A percentile compares a stretch with the other conserved stretches of the same genome.
These are phyloP conservation scores for Brachyopa scutellaris DNA, from an alignment of 2,888 invertebrate genomes.

Conservation along the genomic window DNA sequence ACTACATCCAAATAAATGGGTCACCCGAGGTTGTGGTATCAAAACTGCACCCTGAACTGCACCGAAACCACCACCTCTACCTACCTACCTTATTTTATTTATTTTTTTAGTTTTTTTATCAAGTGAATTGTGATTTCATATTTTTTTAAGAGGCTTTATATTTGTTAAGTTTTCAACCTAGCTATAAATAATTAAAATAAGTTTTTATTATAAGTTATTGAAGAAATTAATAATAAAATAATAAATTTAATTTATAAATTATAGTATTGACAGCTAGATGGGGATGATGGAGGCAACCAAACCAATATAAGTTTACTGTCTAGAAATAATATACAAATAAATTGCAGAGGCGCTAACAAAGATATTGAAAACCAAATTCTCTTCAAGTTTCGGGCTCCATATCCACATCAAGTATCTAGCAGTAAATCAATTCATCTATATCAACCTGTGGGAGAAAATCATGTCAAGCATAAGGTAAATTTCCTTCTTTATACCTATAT, in stretches of 20 bases:
- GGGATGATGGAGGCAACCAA: conserved; percentile 40
- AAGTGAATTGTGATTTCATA: too few species aligned
- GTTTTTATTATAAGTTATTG: too few species aligned
- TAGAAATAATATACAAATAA: conserved; percentile 35
- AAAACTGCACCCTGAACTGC: too few species aligned
- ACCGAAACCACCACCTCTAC: too few species aligned
- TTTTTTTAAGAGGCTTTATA: too few species aligned
- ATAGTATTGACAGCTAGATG: conserved; percentile 60
- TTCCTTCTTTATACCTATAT: neutral
- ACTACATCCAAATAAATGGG: too few species aligned
- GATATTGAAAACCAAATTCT: conserved; percentile 38
- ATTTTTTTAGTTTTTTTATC: too few species aligned
- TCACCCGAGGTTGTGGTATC: too few species aligned
- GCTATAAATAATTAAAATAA: too few species aligned
- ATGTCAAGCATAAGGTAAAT: conserved; percentile 43
- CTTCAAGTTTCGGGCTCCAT: conserved; percentile 46
- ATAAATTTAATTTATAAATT: conserved; percentile 9
- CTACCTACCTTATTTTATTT: too few species aligned
- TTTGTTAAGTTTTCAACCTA: too few species aligned
- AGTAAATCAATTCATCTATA: conserved; percentile 37
- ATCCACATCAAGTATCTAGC: conserved; percentile 40
- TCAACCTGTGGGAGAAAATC: conserved; percentile 26
- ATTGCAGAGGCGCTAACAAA: conserved; percentile 21
- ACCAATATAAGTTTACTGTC: conserved; percentile 13
- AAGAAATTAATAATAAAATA: conserved; percentile 2